phyloP scores from a whole-genome alignment of 2,888 invertebrate species.

The Hirtodrosophila alboralis region DNA sequence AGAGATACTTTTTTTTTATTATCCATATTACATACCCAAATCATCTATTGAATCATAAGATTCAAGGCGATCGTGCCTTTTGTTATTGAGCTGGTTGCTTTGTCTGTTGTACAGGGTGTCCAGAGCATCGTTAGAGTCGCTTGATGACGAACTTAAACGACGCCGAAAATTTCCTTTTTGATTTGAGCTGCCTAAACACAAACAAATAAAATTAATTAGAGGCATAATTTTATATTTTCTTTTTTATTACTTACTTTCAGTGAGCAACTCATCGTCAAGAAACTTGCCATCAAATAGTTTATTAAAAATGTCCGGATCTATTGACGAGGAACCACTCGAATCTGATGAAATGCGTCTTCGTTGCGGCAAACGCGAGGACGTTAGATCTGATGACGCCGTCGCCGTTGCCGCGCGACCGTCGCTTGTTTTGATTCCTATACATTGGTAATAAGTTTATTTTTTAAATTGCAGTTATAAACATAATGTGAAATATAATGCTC shows the following conservation, averaged over 20 bases:
- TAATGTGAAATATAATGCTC: conserved; percentile 26
- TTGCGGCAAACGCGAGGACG: conserved; percentile 17
- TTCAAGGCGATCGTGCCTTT: conserved; percentile 44
- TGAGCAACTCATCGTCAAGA: conserved; percentile 66
- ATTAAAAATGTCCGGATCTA: conserved; percentile 80
- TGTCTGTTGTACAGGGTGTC: conserved; percentile 53
- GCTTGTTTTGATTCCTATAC: conserved; percentile 53
- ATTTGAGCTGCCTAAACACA: conserved; percentile 15
- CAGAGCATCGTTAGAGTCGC: conserved; percentile 59
- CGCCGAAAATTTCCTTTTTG: conserved; percentile 15
- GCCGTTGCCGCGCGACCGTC: conserved; percentile 31
- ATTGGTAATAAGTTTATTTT: background rate
- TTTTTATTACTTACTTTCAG: conserved; percentile 43
- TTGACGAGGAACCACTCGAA: conserved; percentile 69
- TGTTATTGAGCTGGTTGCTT: conserved; percentile 26
- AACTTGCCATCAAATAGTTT: conserved; percentile 76
- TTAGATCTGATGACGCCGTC: conserved; percentile 29
- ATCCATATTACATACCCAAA: conserved; percentile 63
- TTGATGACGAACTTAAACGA: conserved; percentile 50
- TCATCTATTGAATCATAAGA: conserved; percentile 75
- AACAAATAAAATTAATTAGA: background rate
- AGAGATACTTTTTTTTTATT: background rate
- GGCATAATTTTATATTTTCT: background rate
- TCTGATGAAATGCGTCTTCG: conserved; percentile 61
- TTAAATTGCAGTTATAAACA: background rate